Evolutionary conservation across 2,113 vertebrate species (phyloP).

Genomic region (Paraplagusia blochii): DNA sequence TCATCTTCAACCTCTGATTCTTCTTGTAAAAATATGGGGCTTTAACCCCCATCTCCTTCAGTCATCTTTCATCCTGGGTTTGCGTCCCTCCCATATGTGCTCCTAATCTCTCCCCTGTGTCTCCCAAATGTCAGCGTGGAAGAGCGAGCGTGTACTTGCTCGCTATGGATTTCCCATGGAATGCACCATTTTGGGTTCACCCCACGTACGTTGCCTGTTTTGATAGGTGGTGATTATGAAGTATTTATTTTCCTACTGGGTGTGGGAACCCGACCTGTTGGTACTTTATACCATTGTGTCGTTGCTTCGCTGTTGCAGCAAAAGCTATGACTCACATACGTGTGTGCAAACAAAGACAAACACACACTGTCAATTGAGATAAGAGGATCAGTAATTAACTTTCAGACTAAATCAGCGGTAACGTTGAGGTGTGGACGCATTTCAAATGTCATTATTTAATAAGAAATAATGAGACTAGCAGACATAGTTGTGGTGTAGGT

Average conservation of each 20-base stretch:
- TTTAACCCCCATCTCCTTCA: conserved; percentile 62
- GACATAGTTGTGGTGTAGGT: not conserved
- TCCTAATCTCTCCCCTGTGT: conserved; percentile 70
- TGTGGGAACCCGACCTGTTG: conserved; percentile 79
- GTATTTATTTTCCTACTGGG: conserved; percentile 76
- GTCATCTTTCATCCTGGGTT: conserved; percentile 64
- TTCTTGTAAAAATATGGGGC: conserved; percentile 63
- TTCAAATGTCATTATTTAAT: not conserved
- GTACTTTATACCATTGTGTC: conserved; percentile 63
- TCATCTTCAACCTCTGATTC: conserved; percentile 48
- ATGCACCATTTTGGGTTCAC: conserved; percentile 73
- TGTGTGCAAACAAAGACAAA: conserved; percentile 13
- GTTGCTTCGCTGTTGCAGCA: conserved; percentile 26
- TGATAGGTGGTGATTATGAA: conserved; percentile 75
- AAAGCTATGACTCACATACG: conserved; percentile 50
- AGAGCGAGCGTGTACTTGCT: conserved; percentile 75
- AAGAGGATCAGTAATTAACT: conserved; percentile 39
- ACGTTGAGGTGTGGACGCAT: conserved; percentile 22
- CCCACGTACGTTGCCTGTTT: conserved; percentile 69
- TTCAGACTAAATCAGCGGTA: conserved; percentile 17
- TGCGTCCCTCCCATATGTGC: conserved; percentile 63
- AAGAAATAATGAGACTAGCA: not conserved
- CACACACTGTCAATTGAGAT: conserved; percentile 36
- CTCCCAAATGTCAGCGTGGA: conserved; percentile 68
- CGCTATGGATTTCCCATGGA: conserved; percentile 78